phyloP scores from a whole-genome alignment of 2,797 vertebrate species.

The Morelia viridis region DNA sequence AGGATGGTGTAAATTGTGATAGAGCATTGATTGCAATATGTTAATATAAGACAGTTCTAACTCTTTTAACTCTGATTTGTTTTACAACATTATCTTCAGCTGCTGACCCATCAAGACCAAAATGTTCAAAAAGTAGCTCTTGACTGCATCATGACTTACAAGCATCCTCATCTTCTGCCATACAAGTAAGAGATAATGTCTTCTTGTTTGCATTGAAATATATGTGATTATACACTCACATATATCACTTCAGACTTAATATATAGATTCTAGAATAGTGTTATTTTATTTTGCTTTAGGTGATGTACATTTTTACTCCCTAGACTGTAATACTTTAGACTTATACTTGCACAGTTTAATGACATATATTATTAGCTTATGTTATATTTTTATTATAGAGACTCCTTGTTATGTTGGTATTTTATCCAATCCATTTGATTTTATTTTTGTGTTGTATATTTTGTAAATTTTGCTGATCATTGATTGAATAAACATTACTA shows the following conservation, averaged over 20 bases:
- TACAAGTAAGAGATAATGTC: conserved; percentile 84
- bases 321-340: not conserved
- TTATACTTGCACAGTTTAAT: not conserved
- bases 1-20: not conserved
- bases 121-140: conserved; percentile 88
- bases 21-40: not conserved
- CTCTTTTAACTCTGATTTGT: conserved; percentile 53
- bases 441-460: not conserved
- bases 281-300: not conserved
- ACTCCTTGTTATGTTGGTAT: not conserved
- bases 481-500: not conserved
- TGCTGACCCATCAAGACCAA: conserved; percentile 93
- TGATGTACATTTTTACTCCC: not conserved
- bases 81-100: conserved; percentile 70
- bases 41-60: not conserved
- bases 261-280: not conserved
- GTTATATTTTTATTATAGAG: not conserved
- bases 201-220: not conserved
- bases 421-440: not conserved
- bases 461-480: not conserved
- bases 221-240: not conserved
- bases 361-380: not conserved
- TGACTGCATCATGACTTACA: conserved; percentile 92
- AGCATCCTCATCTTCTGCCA: conserved; percentile 85
- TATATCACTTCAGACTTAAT: not conserved